These are phyloP conservation scores for Drosophila sp. DNA, from an alignment of 1,140 invertebrate genomes.

Conservation along the genomic window DNA sequence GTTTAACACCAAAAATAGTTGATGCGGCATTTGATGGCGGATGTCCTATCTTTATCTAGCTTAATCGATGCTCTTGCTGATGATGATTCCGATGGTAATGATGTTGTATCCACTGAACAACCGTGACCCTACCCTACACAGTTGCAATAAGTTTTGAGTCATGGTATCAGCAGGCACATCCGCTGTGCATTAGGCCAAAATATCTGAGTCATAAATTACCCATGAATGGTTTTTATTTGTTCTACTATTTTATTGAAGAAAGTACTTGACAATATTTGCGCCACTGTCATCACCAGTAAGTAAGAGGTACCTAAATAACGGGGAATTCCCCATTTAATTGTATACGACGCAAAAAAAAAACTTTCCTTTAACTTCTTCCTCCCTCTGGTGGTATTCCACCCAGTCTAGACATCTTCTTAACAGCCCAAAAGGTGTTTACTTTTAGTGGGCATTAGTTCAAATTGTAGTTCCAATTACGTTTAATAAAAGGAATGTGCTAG, in stretches of 20 bases:
- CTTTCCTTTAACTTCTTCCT: too few species aligned
- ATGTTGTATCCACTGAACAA: background rate
- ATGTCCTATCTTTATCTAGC: background rate
- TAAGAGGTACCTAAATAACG: background rate
- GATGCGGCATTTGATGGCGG: constrained; percentile 43
- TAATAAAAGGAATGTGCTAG: too few species aligned
- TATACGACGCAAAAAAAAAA: too few species aligned
- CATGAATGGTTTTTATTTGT: background rate
- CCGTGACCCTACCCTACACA: background rate
- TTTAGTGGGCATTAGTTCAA: too few species aligned
- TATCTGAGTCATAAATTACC: background rate
- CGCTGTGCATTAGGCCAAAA: background rate
- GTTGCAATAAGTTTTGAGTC: background rate
- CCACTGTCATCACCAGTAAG: background rate
- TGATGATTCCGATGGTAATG: background rate
- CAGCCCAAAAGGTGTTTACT: too few species aligned
- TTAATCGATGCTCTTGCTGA: background rate
- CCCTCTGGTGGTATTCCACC: too few species aligned
- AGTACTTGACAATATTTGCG: background rate
- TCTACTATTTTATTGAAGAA: background rate
- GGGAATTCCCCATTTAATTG: background rate
- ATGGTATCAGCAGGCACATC: background rate
- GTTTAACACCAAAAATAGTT: constrained; percentile 52
- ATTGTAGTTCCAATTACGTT: too few species aligned
- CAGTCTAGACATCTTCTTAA: too few species aligned